Evolutionary conservation across 2,888 invertebrate species (phyloP), one percentile per base, ranked within the genome.

Genomic region (Hemicrepidius hirtus): DNA sequence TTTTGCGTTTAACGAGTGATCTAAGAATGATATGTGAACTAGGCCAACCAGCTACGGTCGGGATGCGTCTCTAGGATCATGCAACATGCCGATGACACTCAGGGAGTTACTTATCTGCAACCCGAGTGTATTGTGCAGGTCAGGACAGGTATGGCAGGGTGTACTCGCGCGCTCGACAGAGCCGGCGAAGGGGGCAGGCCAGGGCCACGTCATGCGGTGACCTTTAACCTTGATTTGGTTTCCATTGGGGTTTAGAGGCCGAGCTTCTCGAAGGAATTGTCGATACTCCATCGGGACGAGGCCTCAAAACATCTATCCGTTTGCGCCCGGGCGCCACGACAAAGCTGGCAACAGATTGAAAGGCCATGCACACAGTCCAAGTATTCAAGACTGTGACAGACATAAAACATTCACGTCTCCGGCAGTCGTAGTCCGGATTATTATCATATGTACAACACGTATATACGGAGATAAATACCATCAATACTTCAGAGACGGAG

Each of bases 401-500:
- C 82, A 82, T 79, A 82, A 82, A 79, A 82, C 79, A 81, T 81
- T 82, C 79, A 76, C 77, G 77, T 74, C 66, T 74, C 73, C 73
- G 74, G 71, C 71, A 71, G 76, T 76, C 74, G 72, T 75, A 35
- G 73, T 75, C 76, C 77, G 76, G 75, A 70, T 77, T 76, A 67
- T 57, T 20, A 37, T 57, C 57, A 35, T 35, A 66, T 72, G 65
- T 75, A 79, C 79, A 79, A 79, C 77, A 79, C 77, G 79, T 78
- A 79, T 74, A 72, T 67, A 71, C 68, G 73, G 37, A 71, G 75
- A 77, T 81, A 82, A 77, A 83, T 94, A 97, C 97, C 97, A 97
- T 97, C 91, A 96, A 93, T 89, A 97, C 97, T 93, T 97, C 97
- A 90, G 97, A 97, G 90, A 97, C 95, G 89, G 97, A 96, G 92